Evolutionary conservation across 2,797 vertebrate genomes (phyloP), one percentile per base, ranked within the genome.

Genomic region (Trachops cirrhosus): DNA sequence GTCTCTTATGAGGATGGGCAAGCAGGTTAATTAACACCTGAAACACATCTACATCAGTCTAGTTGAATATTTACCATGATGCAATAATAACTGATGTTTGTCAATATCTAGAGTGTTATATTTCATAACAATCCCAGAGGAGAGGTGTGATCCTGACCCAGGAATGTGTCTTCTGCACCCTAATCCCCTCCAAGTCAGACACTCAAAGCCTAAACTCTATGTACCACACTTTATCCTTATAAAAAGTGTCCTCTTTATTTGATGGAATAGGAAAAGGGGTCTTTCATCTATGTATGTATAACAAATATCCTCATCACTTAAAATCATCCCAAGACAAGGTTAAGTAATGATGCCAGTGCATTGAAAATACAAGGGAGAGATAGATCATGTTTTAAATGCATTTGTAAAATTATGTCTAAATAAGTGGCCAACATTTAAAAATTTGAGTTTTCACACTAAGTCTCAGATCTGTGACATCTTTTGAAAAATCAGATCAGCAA

Each of bases 381-480:
- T 46, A 9, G 85, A 32, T 52, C 7, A 73, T 24, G 4, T 68
- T 91, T 89, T 59, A 59, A 54, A n/a, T 70, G 52, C 10, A 78
- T 41, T 52, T 77, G 4, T 39, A 62, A 54, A 82, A 87, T n/a
- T 14, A 37, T 44, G 26, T 57, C 82, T 71, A 5, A 82, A 46
- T 71, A 86, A 78, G 18, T 78, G 24, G 46, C 19, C 54, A 91
- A 48, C 46, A 86, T 67, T 46, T 91, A 80, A 95, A 94, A 86
- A 39, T 77, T 48, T 32, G 46, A 74, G 9, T 57, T 24, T 59
- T 90, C 82, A 70, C 22, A 32, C 18, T 26, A 77, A 84, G 34
- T 21, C 14, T 16, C 9, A 54, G 15, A 78, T 92, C 37, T 90
- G 24, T 67, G 41, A 57, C n/a, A 19, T 96, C 50, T 46, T 89